phyloP scores from a whole-genome alignment of 2,797 vertebrate genomes.

The Chaunax sp. region DNA sequence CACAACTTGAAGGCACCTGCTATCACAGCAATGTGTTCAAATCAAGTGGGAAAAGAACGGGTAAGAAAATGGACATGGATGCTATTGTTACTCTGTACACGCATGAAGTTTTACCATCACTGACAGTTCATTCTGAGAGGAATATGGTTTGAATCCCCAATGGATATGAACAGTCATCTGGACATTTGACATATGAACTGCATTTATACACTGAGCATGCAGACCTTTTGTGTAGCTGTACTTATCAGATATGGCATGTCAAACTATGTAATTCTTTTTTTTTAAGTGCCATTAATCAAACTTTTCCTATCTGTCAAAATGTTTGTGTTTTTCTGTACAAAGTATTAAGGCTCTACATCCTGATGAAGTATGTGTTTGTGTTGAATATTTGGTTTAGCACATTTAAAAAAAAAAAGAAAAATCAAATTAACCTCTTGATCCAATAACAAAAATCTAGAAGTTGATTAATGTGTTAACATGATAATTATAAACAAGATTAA shows the following conservation, averaged over 20 bases:
- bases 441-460: no score
- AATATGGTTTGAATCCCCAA: constrained; percentile 12
- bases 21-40: constrained; percentile 13
- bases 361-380: no score
- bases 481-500: background rate
- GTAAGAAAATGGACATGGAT: background rate
- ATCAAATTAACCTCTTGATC: no score
- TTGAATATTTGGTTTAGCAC: constrained; percentile 1
- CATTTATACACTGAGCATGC: constrained; percentile 6
- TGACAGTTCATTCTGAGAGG: constrained; percentile 22
- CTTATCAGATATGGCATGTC: background rate
- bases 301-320: no score
- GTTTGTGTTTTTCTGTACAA: no score
- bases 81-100: constrained; percentile 32
- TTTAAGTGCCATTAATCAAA: no score
- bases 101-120: constrained; percentile 25
- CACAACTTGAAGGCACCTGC: constrained; percentile 1
- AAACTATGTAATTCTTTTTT: no score
- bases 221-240: no score
- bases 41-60: constrained; percentile 20
- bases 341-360: no score
- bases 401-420: no score
- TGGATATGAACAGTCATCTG: constrained; percentile 21
- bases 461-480: no score
- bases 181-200: constrained; percentile 22